Base-by-base conservation (phyloP, 2,888 invertebrate species). In the Oeneis ivallda region DNA sequence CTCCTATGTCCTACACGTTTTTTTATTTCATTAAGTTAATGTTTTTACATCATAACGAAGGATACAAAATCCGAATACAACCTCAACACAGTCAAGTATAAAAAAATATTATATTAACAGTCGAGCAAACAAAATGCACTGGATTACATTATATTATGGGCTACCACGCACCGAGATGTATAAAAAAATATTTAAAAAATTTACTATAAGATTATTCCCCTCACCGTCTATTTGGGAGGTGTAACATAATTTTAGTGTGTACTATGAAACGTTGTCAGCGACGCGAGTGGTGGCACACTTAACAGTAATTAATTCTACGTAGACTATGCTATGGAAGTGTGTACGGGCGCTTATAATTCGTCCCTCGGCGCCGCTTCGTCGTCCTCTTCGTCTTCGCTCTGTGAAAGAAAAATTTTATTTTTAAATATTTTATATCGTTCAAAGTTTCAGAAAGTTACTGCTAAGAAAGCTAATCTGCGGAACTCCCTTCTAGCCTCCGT, bases 311-410 rank as follows among this genome's bases (percentile, higher is more conserved):
- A 45, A 45, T 11, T 49, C 60, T 60, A 60, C 47, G 17, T 37
- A 37, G 49, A 49, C 60, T 60, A 60, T 39, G 37, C 83, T 85
- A 85, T 82, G 60, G 61, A 67, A 64, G 60, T 56, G 17, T 17
- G 56, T 7, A 0, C 19, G 19, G 67, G 73, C 73, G 81, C 85
- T 95, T 96, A 96, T 93, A 96, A 93, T 89, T 96, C 96, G 84
- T 96, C 96, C 81, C 95, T 95, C 79, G 94, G 92, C 75, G 95
- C 94, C 75, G 93, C 87, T 76, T 95, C 95, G 59, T 96, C 95
- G 69, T 96, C 96, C 75, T 96, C 95, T 52, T 94, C 94, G 72
- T 93, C 94, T 76, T 94, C 91, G 72, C 81, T 88, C 91, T 92
- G 89, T 41, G 64, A 52, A 62, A 65, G 53, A 56, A 49, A 19